phyloP scores from a whole-genome alignment of 2,888 invertebrate species.

The Hemicrepidius hirtus region DNA sequence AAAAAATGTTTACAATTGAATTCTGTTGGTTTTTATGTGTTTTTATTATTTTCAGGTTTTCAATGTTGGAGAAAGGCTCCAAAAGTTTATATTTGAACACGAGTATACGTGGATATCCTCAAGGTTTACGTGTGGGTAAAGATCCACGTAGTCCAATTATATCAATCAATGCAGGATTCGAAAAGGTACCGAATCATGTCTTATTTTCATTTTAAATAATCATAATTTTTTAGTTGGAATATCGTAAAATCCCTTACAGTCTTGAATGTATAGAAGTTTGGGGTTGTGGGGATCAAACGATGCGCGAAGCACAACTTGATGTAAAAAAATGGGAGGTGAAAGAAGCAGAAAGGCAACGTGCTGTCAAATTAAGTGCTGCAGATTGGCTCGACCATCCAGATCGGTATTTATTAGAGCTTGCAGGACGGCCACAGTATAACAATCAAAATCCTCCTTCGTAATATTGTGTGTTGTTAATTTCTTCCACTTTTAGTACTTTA shows the following conservation, averaged over 20 bases:
- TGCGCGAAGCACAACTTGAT: slow-evolving; percentile 88
- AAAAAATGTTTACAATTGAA: too few species aligned
- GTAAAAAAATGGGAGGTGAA: slow-evolving; percentile 92
- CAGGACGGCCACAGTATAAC: slow-evolving; percentile 88
- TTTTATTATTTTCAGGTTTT: slow-evolving; percentile 46
- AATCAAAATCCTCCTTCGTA: slow-evolving; percentile 73
- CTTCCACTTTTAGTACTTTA: slow-evolving; percentile 2
- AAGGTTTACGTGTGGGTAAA: slow-evolving; percentile 87
- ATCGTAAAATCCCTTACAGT: slow-evolving; percentile 79
- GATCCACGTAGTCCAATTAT: slow-evolving; percentile 87
- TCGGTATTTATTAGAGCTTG: slow-evolving; percentile 90
- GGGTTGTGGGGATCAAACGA: slow-evolving; percentile 89
- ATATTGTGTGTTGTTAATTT: background rate
- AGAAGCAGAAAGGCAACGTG: slow-evolving; percentile 89
- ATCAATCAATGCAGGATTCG: slow-evolving; percentile 84
- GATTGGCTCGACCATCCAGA: slow-evolving; percentile 98
- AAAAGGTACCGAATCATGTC: slow-evolving; percentile 69
- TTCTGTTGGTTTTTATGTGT: too few species aligned
- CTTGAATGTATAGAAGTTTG: slow-evolving; percentile 83
- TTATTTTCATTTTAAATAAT: background rate
- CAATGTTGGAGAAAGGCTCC: slow-evolving; percentile 77
- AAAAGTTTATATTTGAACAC: slow-evolving; percentile 91
- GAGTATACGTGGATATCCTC: slow-evolving; percentile 87
- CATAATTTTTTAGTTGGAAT: slow-evolving; percentile 73
- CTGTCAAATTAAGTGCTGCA: slow-evolving; percentile 89